A percentile compares a stretch with the other conserved stretches of the same genome.
phyloP scores from a whole-genome alignment of 2,113 vertebrate species.

The Heliornis fulica region DNA sequence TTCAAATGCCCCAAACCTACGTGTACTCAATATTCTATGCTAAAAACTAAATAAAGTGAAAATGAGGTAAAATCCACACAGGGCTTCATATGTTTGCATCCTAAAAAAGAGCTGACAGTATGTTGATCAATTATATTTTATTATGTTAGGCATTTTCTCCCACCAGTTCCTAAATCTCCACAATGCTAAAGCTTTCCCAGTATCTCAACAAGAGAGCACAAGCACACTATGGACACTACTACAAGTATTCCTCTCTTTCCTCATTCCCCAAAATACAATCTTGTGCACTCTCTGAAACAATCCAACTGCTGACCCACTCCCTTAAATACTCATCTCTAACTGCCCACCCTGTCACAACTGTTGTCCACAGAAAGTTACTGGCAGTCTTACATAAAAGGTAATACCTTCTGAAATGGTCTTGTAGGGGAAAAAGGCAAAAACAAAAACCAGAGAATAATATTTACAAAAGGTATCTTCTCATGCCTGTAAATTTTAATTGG shows the following conservation, averaged over 20 bases:
- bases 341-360: not conserved
- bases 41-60: not conserved
- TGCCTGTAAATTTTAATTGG: constrained; percentile 72
- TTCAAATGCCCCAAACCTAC: not conserved
- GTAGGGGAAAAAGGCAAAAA: not conserved
- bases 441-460: constrained; percentile 45
- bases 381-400: not conserved
- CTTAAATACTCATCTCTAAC: not conserved
- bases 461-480: constrained; percentile 61
- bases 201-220: not conserved
- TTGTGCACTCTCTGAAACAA: not conserved
- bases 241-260: not conserved
- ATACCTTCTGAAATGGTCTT: not conserved
- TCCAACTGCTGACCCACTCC: not conserved
- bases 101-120: not conserved
- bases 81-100: not conserved
- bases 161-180: not conserved
- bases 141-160: not conserved
- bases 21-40: not conserved
- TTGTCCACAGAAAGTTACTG: not conserved
- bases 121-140: not conserved
- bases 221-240: not conserved
- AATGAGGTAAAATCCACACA: not conserved
- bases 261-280: not conserved
- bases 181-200: not conserved